Percentiles rank a stretch among this genome's conserved stretches.
Evolutionary conservation across 2,113 vertebrate genomes (phyloP).

Genomic region (Periophthalmodon schlosseri): DNA sequence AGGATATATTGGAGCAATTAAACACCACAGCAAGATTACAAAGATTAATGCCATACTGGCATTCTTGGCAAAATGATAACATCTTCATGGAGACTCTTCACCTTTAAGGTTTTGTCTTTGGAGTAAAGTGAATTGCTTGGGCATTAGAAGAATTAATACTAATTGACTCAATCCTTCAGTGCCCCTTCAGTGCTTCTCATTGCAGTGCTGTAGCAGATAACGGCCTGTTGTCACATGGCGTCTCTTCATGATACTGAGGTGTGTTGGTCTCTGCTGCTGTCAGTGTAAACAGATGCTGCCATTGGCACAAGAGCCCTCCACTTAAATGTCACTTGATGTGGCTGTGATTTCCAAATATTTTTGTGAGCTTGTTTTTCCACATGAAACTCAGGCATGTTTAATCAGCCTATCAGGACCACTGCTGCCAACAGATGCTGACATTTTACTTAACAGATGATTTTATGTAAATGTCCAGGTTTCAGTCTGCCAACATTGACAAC

Average conservation of each 20-base stretch:
- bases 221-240: not conserved
- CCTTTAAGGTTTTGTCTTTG: not conserved
- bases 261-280: not conserved
- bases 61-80: no score
- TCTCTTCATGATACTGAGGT: not conserved
- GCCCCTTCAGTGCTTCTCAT: not conserved
- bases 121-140: not conserved
- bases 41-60: no score
- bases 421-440: not conserved
- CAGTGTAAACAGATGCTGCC: not conserved
- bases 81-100: no score
- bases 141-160: not conserved
- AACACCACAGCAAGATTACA: no score
- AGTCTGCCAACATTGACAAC: not conserved
- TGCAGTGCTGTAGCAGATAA: not conserved
- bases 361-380: not conserved
- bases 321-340: conserved; percentile 8
- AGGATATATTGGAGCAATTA: no score
- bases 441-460: conserved; percentile 6
- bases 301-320: conserved; percentile 3
- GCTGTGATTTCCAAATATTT: not conserved
- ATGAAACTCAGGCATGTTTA: not conserved
- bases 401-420: not conserved
- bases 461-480: not conserved
- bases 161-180: not conserved